Evolutionary conservation across 1,140 invertebrate species (phyloP).

Genomic region (Papilio machaon): DNA sequence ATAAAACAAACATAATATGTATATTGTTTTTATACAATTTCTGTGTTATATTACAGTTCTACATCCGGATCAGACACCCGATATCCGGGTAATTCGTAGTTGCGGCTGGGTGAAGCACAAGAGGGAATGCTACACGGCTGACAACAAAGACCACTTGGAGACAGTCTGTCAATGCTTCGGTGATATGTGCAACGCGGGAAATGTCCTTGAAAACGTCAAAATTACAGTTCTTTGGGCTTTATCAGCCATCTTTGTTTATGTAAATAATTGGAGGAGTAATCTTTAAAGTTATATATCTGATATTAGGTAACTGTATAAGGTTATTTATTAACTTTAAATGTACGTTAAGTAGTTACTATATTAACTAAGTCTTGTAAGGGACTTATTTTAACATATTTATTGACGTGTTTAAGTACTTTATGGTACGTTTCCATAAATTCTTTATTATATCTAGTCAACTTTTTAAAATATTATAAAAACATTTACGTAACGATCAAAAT

Average conservation of each 20-base stretch:
- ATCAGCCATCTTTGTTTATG: conserved; percentile 40
- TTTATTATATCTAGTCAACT: background rate
- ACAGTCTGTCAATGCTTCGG: conserved; percentile 80
- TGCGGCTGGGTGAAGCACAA: conserved; percentile 79
- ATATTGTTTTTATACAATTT: background rate
- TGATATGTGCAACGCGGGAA: conserved; percentile 79
- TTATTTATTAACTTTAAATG: background rate
- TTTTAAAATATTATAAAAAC: background rate
- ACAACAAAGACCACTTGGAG: conserved; percentile 80
- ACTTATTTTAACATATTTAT: background rate
- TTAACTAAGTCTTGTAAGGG: background rate
- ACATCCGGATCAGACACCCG: conserved; percentile 55
- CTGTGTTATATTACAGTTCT: conserved; percentile 52
- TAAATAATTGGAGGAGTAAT: conserved; percentile 43
- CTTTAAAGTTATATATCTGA: background rate
- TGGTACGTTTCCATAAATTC: background rate
- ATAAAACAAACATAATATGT: background rate
- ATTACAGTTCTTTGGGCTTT: conserved; percentile 43
- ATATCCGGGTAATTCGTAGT: conserved; percentile 70
- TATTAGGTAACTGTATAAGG: background rate
- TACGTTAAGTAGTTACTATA: background rate
- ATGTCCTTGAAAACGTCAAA: conserved; percentile 43
- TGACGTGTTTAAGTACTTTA: too few relatives aligned
- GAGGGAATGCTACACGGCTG: conserved; percentile 74
- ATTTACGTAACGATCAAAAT: background rate